These are phyloP conservation scores for Tortricodes alternella DNA, from an alignment of 2,888 invertebrate genomes.

Conservation along the genomic window DNA sequence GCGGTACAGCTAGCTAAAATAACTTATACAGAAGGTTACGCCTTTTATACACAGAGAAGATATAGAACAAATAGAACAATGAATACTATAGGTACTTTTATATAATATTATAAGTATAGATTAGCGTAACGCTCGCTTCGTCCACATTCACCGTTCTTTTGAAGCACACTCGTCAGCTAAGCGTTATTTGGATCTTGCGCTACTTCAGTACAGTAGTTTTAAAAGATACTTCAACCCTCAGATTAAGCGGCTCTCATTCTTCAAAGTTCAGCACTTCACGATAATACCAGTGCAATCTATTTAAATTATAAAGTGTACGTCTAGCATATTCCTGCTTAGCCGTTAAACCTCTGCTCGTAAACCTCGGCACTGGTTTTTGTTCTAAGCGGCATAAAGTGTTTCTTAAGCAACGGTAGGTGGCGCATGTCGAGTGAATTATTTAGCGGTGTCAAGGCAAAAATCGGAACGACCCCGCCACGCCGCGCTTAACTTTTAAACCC, in stretches of 20 bases:
- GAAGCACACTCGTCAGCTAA: too few relatives aligned
- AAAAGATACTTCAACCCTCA: too few relatives aligned
- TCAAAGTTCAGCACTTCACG: not conserved
- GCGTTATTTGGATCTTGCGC: too few relatives aligned
- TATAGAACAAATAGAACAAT: too few relatives aligned
- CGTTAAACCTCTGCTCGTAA: constrained; percentile 22
- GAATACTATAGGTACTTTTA: too few relatives aligned
- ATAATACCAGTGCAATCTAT: constrained; percentile 12
- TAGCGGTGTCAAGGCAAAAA: constrained; percentile 32
- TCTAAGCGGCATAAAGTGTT: constrained; percentile 19
- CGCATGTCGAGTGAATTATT: constrained; percentile 36
- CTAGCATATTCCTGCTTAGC: constrained; percentile 19
- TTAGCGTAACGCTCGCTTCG: too few relatives aligned
- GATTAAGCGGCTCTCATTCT: not conserved
- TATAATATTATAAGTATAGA: too few relatives aligned
- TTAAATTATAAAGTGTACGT: constrained; percentile 27
- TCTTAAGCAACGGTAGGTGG: constrained; percentile 21
- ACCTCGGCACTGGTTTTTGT: constrained; percentile 18
- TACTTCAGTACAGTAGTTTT: too few relatives aligned
- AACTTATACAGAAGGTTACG: too few relatives aligned
- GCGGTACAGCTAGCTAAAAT: too few relatives aligned
- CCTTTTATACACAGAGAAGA: too few relatives aligned
- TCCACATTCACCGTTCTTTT: too few relatives aligned
- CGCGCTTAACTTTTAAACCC: constrained; percentile 40
- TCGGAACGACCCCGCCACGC: constrained; percentile 15